Base-by-base conservation (phyloP, 2,888 invertebrate genomes). In the Rotaria magnacalcarata region DNA sequence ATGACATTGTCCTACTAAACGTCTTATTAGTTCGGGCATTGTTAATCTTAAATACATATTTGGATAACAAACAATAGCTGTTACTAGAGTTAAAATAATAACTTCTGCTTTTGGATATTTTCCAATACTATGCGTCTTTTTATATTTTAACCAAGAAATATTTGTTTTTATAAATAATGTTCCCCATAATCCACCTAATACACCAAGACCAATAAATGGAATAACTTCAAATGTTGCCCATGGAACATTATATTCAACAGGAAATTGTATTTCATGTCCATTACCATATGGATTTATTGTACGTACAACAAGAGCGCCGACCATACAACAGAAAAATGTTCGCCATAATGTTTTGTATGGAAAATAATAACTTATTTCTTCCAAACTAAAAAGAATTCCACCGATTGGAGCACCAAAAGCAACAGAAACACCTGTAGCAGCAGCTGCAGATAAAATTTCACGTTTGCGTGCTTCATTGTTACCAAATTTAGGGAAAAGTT, bases 271-370 rank as follows among this genome's bases (percentile, higher is more conserved):
- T 2, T 97, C 96, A 91, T 98, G 96, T 90, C 97, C 97, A 90
- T 97, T 98, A 85, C 99, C 99, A 91, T 99, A 99, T 4, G 99
- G 99, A 92, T 99, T 98, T 90, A 99, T 95, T 16, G 97, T 96
- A 87, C 96, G 93, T 87, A 99, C 92, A 85, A 99, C 95, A 91
- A 99, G 97, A 7, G 97, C 98, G 1, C 99, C 98, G 87, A 98
- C 96, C 89, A 99, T 92, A 0, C 99, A 99, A 91, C 98, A 99
- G 93, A 99, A 99, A 92, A 99, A 99, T 4, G 97, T 98, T 52
- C 99, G 93, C 98, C 99, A 99, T 85, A 99, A 92, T 0, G 99
- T 99, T 92, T 99, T 99, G 91, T 99, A 92, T 0, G 99, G 99
- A 90, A 99, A 99, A 91, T 99, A 99, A 91, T 99, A 99, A 87